Evolutionary conservation across 1,140 invertebrate species (phyloP), one percentile per base, ranked within the genome.

Genomic region (Limonius californicus): DNA sequence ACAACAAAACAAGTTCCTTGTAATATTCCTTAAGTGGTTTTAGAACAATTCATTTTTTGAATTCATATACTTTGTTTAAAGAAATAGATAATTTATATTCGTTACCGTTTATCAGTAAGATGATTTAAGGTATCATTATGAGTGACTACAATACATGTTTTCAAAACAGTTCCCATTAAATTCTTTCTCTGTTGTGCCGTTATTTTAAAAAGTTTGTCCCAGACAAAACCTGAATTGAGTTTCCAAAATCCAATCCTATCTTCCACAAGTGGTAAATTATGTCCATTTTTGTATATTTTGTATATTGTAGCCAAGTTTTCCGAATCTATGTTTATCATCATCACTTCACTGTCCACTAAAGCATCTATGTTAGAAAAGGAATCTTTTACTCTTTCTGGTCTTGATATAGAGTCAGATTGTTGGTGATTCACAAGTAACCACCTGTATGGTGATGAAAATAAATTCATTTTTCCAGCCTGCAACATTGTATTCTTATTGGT

Each of bases 81-180:
- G n/a, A n/a, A n/a, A n/a, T n/a, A n/a, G n/a, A 9, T 27, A 27
- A 27, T 27, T 27, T 4, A 27, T 9, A 3, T 43, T 54, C 16
- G 7, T 64, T 77, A 83, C 78, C 80, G 65, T 71, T 81, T 82
- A 75, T 87, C 84, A 3, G 76, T 78, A 39, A 87, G 73, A 72
- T 87, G 84, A 63, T 83, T 78, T 9, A 84, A 75, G 18, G 82
- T 82, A 59, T 85, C 78, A 20, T 80, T 81, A 68, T 86, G 72
- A 4, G 84, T 85, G 1, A 86, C 70, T 0, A 84, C 83, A 43
- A 81, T 76, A 57, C 77, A 79, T 27, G 79, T 77, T 9, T 70
- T 76, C 50, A 83, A 72, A 61, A 72, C 61, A 61, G 68, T 72
- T 50, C 70, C 67, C n/a, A 71, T 54, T 39, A 83, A 69, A 72